Base-by-base conservation (phyloP, 2,797 vertebrate species). In the Esox lucius region DNA sequence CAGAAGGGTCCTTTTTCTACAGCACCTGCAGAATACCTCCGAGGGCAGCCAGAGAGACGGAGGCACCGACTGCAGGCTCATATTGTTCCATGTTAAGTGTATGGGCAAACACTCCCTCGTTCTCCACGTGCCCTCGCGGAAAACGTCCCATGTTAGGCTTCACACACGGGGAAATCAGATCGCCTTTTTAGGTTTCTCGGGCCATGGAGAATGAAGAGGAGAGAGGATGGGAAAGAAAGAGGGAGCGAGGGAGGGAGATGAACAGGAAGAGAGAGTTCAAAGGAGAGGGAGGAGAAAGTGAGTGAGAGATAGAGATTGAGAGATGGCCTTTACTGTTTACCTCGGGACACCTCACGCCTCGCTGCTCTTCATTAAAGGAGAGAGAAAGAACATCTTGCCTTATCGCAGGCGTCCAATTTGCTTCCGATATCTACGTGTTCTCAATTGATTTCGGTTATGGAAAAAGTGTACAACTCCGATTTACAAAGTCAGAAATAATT, bases 11-110 rank as follows among this genome's bases (percentile, higher is more conserved):
- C 91, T 90, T 90, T 46, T 86, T 88, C 91, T 76, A 80, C 79
- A 85, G 91, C 94, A 95, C 93, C 94, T 94, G 93, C 92, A 93
- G 90, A 91, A 92, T 87, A 93, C 91, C 92, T 94, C 89, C 11
- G 68, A 79, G 70, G 51, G 46, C 79, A 76, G 84, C 81, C 83
- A 81, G 78, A 13, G 17, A 24, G 51, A 35, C 12, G 19, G 19
- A 39, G 31, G 19, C 19, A 42, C 19, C 49, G 68, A 48, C 53
- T 53, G 31, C 64, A 31, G 31, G 64, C 64, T 33, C 64, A 66
- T 19, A 11, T 66, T 33, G 64, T 33, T 66, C 15, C 31, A 35
- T 2, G 39, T 12, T 42, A 5, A 46, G 42, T 68, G 67, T 68
- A 42, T 46, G 39, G 67, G 39, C 3, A 68, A 15, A 12, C 67